These are phyloP conservation scores for Pristiophorus japonicus DNA, from an alignment of 2,113 vertebrate species.

Conservation along the genomic window DNA sequence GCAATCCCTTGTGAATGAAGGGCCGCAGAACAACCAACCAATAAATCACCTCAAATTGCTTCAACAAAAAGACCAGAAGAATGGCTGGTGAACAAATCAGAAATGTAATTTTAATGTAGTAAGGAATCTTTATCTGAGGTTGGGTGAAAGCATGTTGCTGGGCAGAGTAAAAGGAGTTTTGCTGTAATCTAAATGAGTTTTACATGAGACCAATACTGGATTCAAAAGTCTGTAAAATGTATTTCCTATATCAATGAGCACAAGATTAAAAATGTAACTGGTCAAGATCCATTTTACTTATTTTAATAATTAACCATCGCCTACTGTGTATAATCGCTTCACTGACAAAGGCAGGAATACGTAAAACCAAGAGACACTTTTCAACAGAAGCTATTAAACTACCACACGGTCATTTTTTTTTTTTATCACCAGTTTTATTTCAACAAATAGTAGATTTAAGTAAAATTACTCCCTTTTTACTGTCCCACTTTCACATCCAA, in stretches of 20 bases:
- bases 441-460: background rate
- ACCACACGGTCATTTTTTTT: no score
- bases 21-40: background rate
- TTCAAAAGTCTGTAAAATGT: background rate
- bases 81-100: background rate
- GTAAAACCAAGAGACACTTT: background rate
- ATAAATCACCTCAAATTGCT: background rate
- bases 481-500: background rate
- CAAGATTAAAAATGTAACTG: background rate
- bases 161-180: background rate
- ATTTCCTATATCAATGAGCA: background rate
- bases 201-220: background rate
- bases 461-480: background rate
- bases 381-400: background rate
- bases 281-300: background rate
- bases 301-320: background rate
- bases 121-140: background rate
- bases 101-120: background rate
- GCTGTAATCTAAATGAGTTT: background rate
- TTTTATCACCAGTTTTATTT: background rate
- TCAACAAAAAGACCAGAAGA: background rate
- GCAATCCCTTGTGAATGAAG: background rate
- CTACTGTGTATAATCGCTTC: background rate
- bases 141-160: background rate
- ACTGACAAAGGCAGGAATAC: background rate